Conservation (phyloP, 2,888 invertebrate genomes). For the Cylindroiulus punctatus region DNA sequence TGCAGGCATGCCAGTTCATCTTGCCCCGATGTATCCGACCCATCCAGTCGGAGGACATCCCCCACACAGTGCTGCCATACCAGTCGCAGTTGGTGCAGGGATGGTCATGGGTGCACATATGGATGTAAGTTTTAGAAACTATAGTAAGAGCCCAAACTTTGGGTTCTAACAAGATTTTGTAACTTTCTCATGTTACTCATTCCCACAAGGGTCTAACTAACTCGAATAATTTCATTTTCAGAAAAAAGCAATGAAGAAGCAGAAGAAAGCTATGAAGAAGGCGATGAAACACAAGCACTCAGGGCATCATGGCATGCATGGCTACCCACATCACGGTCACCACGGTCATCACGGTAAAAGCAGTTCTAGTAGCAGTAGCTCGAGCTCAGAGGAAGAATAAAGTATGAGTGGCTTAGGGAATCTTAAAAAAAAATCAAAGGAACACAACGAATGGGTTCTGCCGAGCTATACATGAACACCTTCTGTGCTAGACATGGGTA, state of each 20-base stretch:
- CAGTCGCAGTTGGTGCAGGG: slow-evolving; percentile 57
- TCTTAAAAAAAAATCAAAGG: background rate
- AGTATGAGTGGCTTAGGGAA: background rate
- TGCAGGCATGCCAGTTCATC: background rate
- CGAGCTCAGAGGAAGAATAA: slow-evolving; percentile 59
- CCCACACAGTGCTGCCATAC: slow-evolving; percentile 57
- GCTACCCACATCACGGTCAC: slow-evolving; percentile 56
- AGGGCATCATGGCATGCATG: slow-evolving; percentile 68
- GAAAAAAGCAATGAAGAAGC: slow-evolving; percentile 64
- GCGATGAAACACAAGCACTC: slow-evolving; percentile 64
- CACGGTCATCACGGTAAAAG: slow-evolving; percentile 57
- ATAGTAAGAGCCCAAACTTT: no score
- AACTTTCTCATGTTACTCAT: background rate
- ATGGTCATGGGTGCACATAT: slow-evolving; percentile 53
- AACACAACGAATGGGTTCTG: background rate
- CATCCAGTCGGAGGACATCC: slow-evolving; percentile 40
- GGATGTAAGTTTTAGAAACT: slow-evolving; percentile 36
- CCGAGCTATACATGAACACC: background rate
- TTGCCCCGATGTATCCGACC: background rate
- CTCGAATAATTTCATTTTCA: background rate
- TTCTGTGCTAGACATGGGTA: no score
- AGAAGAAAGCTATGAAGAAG: slow-evolving; percentile 68
- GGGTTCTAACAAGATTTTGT: background rate
- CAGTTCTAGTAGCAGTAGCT: slow-evolving; percentile 58
- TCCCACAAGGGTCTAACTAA: no score